Evolutionary conservation across 2,113 vertebrate species (phyloP).

Genomic region (Menura novaehollandiae): DNA sequence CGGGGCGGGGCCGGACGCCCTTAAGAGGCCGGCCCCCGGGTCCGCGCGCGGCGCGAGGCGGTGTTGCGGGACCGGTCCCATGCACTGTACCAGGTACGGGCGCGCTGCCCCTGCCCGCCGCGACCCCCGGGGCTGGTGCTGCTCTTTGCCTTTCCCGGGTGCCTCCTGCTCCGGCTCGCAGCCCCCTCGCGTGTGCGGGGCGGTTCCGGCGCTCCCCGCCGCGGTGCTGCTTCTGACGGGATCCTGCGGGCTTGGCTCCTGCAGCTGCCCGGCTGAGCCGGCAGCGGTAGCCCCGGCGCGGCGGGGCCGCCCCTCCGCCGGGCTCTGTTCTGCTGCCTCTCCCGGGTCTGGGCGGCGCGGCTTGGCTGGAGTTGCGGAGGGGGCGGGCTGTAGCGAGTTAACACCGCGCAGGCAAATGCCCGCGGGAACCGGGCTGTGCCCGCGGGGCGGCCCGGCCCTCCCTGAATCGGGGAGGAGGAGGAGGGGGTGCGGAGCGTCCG

Average conservation of each 20-base stretch:
- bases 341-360: not conserved
- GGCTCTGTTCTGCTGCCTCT: not conserved
- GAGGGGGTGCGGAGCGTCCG: not conserved
- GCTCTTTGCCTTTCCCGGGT: accelerated
- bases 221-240: not conserved
- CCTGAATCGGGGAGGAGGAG: accelerated
- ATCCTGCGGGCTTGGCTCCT: not conserved
- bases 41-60: accelerated
- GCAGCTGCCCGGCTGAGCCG: not conserved
- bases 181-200: not conserved
- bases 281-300: not conserved
- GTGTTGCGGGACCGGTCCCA: accelerated
- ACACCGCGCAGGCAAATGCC: accelerated
- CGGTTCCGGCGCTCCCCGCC: not conserved
- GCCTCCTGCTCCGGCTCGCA: too few species aligned
- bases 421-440: not conserved
- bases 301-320: not conserved
- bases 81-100: slow-evolving; percentile 3
- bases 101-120: too few species aligned
- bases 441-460: not conserved
- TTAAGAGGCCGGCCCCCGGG: not conserved
- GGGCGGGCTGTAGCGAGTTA: not conserved
- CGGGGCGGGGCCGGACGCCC: not conserved
- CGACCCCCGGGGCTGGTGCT: not conserved
- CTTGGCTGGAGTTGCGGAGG: not conserved